Conservation (phyloP, 2,113 vertebrate species). For the Carassius carassius region DNA sequence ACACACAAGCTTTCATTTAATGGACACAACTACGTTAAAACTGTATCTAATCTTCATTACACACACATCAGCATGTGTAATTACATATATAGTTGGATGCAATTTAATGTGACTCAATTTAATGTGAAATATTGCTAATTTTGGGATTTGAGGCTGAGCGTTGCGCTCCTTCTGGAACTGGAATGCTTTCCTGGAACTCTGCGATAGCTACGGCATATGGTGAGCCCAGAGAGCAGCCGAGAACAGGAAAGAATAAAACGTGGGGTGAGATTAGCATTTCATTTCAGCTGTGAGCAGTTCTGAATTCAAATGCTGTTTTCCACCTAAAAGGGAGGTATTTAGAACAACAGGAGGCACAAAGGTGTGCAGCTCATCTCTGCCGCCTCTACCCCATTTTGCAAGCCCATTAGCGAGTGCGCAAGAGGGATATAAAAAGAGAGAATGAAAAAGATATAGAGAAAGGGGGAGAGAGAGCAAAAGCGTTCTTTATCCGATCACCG, state of each 20-base stretch:
- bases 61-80: constrained; percentile 46
- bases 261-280: constrained; percentile 58
- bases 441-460: constrained; percentile 10
- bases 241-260: constrained; percentile 47
- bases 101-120: constrained; percentile 30
- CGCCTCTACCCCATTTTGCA: constrained; percentile 34
- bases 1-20: neutral
- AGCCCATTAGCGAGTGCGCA: constrained; percentile 14
- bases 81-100: constrained; percentile 43
- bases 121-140: constrained; percentile 49
- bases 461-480: constrained; percentile 31
- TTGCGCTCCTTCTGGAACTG: constrained; percentile 34
- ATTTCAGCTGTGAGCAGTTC: constrained; percentile 51
- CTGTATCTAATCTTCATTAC: constrained; percentile 53
- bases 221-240: constrained; percentile 37
- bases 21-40: neutral
- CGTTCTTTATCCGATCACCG: constrained; percentile 19
- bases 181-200: constrained; percentile 50
- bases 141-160: constrained; percentile 44
- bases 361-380: constrained; percentile 42
- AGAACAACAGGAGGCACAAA: constrained; percentile 50
- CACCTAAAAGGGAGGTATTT: constrained; percentile 51
- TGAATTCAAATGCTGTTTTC: constrained; percentile 59
- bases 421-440: neutral
- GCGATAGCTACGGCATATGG: constrained; percentile 49